Evolutionary conservation across 1,140 invertebrate species (phyloP).

Genomic region (Leptopilina boulardi): DNA sequence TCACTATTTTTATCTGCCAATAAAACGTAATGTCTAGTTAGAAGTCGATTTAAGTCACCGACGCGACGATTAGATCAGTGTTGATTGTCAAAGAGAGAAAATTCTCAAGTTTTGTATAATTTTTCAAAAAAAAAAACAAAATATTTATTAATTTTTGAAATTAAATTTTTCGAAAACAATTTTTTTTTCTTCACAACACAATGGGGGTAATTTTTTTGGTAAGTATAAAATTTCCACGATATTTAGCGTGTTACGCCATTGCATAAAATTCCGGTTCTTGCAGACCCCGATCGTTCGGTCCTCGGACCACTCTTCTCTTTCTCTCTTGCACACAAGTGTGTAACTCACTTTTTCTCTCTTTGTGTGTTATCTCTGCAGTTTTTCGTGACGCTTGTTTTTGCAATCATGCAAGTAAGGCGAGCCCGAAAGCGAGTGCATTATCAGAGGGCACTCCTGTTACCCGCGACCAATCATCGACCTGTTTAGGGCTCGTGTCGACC

Average conservation of each 20-base stretch:
- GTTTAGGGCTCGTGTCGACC: conserved; percentile 50
- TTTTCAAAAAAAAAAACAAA: too few species aligned
- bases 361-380: conserved; percentile 44
- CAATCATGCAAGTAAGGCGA: conserved; percentile 43
- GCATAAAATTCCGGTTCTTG: conserved; percentile 74
- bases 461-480: conserved; percentile 60
- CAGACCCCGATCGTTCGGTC: conserved; percentile 59
- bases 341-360: conserved; percentile 42
- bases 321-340: conserved; percentile 48
- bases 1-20: background rate
- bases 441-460: conserved; percentile 54
- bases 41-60: conserved; percentile 16
- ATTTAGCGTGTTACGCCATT: conserved; percentile 71
- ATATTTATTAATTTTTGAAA: too few species aligned
- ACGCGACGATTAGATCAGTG: conserved; percentile 18
- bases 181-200: too few species aligned
- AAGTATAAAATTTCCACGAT: conserved; percentile 45
- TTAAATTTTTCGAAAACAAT: too few species aligned
- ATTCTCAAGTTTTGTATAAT: too few species aligned
- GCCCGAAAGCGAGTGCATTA: conserved; percentile 59
- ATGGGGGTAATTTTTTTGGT: background rate
- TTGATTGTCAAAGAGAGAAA: background rate
- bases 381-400: conserved; percentile 58
- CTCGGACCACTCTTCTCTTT: conserved; percentile 48
- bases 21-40: conserved; percentile 24